These are phyloP conservation scores for Oreortyx pictus DNA, from an alignment of 2,797 vertebrate genomes.

Conservation along the genomic window DNA sequence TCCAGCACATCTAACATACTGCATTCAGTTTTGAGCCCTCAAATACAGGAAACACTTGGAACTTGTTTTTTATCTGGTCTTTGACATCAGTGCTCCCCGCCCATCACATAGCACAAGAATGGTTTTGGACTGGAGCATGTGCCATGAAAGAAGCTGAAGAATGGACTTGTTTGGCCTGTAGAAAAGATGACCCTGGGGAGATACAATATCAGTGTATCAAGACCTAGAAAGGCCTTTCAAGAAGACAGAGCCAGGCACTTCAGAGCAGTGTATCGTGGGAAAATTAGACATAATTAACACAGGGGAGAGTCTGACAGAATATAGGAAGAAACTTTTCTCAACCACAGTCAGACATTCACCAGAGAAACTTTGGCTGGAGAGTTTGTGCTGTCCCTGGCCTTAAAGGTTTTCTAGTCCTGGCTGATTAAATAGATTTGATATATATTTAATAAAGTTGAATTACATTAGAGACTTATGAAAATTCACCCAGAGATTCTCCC, in stretches of 20 bases:
- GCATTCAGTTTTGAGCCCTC: fast-evolving
- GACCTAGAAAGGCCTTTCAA: background rate
- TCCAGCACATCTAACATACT: background rate
- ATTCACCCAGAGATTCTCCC: background rate
- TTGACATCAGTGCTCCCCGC: fast-evolving
- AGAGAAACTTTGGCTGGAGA: background rate
- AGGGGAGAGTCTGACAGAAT: background rate
- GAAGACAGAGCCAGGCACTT: background rate
- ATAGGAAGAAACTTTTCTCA: background rate
- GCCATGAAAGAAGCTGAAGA: background rate
- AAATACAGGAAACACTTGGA: background rate
- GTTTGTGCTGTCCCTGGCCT: background rate
- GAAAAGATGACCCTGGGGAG: background rate
- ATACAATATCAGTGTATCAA: background rate
- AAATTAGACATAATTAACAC: background rate
- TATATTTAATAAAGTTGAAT: conserved; percentile 44
- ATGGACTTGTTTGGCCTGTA: background rate
- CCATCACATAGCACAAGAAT: background rate
- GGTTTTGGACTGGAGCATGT: fast-evolving
- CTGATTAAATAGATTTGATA: background rate
- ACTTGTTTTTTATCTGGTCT: background rate
- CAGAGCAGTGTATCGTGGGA: background rate
- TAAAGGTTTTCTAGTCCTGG: background rate
- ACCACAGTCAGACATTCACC: background rate
- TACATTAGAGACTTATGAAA: conserved; percentile 21